Evolutionary conservation across 2,888 invertebrate species (phyloP).

Genomic region (Aphelenchoides bicaudatus): DNA sequence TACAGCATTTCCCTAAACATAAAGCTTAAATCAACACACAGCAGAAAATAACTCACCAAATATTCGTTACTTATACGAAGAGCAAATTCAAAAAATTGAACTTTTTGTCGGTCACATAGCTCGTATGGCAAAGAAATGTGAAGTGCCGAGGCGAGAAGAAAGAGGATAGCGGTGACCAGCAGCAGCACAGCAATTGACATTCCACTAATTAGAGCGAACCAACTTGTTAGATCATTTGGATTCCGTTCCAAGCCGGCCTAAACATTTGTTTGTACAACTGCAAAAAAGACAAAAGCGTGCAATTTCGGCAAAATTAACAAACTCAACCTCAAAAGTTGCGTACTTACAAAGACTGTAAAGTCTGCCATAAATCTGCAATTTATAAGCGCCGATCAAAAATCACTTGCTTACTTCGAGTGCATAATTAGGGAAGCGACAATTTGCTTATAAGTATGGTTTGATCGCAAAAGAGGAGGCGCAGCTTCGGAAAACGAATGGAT

Average conservation of each 20-base stretch:
- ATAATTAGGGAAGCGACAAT: too few species aligned
- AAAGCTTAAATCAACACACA: conserved; percentile 8
- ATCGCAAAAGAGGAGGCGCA: too few species aligned
- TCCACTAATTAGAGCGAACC: conserved; percentile 17
- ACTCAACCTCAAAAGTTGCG: too few species aligned
- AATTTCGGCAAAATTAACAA: too few species aligned
- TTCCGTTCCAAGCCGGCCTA: conserved; percentile 27
- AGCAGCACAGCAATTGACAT: conserved; percentile 34
- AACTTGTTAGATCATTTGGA: conserved; percentile 8
- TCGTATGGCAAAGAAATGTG: conserved; percentile 47
- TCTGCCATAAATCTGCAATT: too few species aligned
- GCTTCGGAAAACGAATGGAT: too few species aligned
- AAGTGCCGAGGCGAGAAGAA: conserved; percentile 34
- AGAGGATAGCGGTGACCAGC: conserved; percentile 28
- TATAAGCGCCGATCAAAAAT: too few species aligned
- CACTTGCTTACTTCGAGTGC: too few species aligned
- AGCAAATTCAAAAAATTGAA: conserved; percentile 48
- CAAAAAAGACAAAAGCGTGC: too few species aligned
- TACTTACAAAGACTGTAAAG: too few species aligned
- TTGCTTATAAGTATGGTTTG: too few species aligned
- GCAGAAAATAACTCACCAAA: conserved; percentile 32
- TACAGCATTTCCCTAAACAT: conserved; percentile 42
- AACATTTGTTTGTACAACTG: too few species aligned
- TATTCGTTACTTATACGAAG: conserved; percentile 51
- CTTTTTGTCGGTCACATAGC: conserved; percentile 49